Conservation (phyloP, 1,140 invertebrate genomes). For the Neuroterus valhalla region DNA sequence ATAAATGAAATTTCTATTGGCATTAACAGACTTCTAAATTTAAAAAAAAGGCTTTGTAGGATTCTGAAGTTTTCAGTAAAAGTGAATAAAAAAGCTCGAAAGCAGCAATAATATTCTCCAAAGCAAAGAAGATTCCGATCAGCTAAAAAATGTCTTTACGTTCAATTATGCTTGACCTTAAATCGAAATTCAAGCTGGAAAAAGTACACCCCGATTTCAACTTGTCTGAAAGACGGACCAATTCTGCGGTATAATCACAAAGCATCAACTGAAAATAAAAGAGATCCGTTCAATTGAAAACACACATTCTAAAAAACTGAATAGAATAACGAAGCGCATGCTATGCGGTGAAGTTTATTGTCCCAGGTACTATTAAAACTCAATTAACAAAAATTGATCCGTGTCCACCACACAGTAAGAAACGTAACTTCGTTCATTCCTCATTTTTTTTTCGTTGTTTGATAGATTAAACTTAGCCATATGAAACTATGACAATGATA, state of each 20-base stretch:
- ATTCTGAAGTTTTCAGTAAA: background rate
- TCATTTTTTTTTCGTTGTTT: background rate
- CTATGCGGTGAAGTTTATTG: slow-evolving; percentile 59
- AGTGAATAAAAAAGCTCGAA: background rate
- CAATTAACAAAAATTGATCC: slow-evolving; percentile 39
- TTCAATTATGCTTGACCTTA: too few relatives aligned
- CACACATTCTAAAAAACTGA: slow-evolving; percentile 26
- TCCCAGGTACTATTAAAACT: slow-evolving; percentile 43
- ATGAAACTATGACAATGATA: slow-evolving; percentile 43
- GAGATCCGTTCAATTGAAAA: slow-evolving; percentile 35
- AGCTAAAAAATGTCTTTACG: background rate
- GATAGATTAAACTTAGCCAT: slow-evolving; percentile 38
- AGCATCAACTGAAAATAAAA: background rate
- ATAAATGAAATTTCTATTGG: slow-evolving; percentile 1
- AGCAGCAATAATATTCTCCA: background rate
- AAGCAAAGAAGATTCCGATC: background rate
- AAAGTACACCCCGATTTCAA: background rate
- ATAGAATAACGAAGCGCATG: slow-evolving; percentile 62
- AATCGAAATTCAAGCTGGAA: background rate
- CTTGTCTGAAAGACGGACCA: background rate
- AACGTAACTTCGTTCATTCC: background rate
- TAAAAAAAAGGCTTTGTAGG: background rate
- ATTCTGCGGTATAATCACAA: background rate
- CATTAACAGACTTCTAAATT: background rate
- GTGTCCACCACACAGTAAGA: background rate